Conservation (phyloP, 2,888 invertebrate species). For the Rhingia rostrata region DNA sequence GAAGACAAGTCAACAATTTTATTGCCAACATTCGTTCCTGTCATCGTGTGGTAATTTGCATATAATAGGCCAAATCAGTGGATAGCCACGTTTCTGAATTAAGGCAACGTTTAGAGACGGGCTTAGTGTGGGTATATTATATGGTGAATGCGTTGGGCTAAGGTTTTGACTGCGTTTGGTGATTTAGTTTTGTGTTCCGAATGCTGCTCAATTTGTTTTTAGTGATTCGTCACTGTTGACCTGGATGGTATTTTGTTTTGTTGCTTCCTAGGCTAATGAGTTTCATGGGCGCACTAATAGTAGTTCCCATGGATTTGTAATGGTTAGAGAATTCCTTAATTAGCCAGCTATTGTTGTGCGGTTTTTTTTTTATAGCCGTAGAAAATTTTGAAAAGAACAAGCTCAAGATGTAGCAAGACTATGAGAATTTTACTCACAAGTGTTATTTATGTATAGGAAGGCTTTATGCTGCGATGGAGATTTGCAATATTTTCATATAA, state of each 20-base stretch:
- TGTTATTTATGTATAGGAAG: no score
- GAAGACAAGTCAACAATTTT: constrained; percentile 67
- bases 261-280: constrained; percentile 27
- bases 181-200: constrained; percentile 40
- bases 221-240: constrained; percentile 63
- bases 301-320: constrained; percentile 18
- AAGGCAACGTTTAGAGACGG: constrained; percentile 47
- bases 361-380: no score
- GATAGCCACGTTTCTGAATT: constrained; percentile 79
- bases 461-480: no score
- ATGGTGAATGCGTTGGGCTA: constrained; percentile 38
- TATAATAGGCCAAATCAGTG: constrained; percentile 82
- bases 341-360: no score
- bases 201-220: constrained; percentile 43
- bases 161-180: constrained; percentile 54
- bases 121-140: neutral
- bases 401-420: no score
- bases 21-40: constrained; percentile 76
- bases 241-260: constrained; percentile 34
- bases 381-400: no score
- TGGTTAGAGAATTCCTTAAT: no score
- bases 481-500: no score
- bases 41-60: constrained; percentile 81
- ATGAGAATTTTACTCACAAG: no score
- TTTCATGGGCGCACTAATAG: constrained; percentile 28